These are phyloP conservation scores for Malurus elegans DNA, from an alignment of 2,113 vertebrate species.

Conservation along the genomic window DNA sequence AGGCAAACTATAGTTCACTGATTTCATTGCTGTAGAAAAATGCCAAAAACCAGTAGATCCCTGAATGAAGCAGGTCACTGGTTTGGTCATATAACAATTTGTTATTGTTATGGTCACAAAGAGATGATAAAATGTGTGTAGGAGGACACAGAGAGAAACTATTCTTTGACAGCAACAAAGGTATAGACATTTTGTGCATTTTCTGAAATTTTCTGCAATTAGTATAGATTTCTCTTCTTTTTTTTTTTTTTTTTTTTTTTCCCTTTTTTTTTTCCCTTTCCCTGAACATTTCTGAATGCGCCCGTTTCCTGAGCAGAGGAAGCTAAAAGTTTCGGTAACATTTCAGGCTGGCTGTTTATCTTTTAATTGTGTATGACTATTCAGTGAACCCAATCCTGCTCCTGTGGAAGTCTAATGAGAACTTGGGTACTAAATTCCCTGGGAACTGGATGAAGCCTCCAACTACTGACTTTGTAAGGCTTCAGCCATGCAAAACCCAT, in stretches of 20 bases:
- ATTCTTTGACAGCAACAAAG: background rate
- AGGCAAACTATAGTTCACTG: background rate
- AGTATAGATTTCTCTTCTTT: background rate
- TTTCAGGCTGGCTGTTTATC: slow-evolving; percentile 34
- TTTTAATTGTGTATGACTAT: slow-evolving; percentile 39
- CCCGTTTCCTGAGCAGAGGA: background rate
- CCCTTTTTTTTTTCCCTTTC: rapidly evolving
- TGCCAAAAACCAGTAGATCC: background rate
- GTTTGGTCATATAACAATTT: background rate
- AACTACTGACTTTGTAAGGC: slow-evolving; percentile 47
- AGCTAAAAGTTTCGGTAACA: slow-evolving; percentile 17
- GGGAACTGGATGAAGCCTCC: slow-evolving; percentile 32
- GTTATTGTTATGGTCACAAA: background rate
- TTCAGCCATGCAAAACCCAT: slow-evolving; percentile 63
- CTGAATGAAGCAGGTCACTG: background rate
- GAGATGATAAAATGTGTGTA: background rate
- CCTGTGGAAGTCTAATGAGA: slow-evolving; percentile 42
- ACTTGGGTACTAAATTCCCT: slow-evolving; percentile 26
- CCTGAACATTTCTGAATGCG: background rate
- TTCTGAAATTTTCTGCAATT: background rate
- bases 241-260: rapidly evolving
- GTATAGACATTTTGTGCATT: background rate
- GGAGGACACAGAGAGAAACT: background rate
- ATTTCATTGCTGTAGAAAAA: background rate
- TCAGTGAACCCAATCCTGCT: slow-evolving; percentile 49